phyloP scores from a whole-genome alignment of 1,140 invertebrate species.

The Caenorhabditis remanei region DNA sequence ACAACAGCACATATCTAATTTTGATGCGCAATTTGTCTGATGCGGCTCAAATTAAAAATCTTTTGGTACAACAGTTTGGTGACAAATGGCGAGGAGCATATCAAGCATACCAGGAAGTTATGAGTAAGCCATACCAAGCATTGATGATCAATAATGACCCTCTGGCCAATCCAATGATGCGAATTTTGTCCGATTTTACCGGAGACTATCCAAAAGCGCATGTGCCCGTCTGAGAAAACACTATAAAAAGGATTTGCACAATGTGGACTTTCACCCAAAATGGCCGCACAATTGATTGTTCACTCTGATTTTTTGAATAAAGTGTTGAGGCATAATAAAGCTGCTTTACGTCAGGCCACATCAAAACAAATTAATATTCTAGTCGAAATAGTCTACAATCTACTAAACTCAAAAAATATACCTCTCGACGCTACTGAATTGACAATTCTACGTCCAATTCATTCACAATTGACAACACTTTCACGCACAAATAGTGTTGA shows the following conservation, averaged over 20 bases:
- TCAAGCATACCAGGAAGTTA: neutral
- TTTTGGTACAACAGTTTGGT: neutral
- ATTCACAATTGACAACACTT: neutral
- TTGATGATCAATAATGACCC: neutral
- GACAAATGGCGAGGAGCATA: neutral
- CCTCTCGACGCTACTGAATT: neutral
- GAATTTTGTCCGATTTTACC: neutral
- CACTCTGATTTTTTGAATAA: neutral
- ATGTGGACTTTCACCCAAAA: neutral
- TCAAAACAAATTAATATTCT: neutral
- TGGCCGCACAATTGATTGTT: neutral
- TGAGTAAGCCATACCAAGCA: neutral
- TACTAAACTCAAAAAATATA: neutral
- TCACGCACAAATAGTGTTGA: neutral
- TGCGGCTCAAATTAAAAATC: neutral
- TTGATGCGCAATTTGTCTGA: slow-evolving; percentile 1
- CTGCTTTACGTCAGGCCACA: neutral
- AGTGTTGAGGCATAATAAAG: neutral
- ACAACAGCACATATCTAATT: neutral
- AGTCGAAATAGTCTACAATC: slow-evolving; percentile 2
- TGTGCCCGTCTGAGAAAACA: too few species aligned
- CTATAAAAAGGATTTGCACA: too few species aligned
- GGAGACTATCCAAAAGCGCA: neutral
- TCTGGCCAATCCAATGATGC: neutral
- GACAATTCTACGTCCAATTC: neutral